Evolutionary conservation across 2,113 vertebrate genomes (phyloP).

Genomic region (Bambusicola thoracicus): DNA sequence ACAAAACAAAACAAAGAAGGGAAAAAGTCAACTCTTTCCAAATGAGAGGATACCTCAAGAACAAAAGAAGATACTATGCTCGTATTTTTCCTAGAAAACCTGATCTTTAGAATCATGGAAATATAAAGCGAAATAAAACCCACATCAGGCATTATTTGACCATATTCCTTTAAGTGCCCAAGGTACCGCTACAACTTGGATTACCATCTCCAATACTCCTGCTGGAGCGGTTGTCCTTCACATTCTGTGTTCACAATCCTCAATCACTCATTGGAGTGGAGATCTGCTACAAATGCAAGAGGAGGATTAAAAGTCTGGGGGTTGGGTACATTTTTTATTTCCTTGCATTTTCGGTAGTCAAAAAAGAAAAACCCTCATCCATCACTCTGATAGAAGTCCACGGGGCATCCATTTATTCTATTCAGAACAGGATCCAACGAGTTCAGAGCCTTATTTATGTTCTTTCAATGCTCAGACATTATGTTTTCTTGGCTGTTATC

Average conservation of each 20-base stretch:
- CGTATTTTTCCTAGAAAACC: background rate
- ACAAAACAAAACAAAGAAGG: background rate
- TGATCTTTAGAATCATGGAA: background rate
- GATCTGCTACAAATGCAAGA: background rate
- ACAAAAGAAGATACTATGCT: background rate
- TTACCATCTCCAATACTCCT: constrained; percentile 32
- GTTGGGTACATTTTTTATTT: constrained; percentile 51
- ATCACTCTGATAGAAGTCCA: constrained; percentile 62
- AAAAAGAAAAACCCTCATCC: constrained; percentile 58
- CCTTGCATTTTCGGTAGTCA: constrained; percentile 63
- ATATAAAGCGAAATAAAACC: background rate
- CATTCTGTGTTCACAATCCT: background rate
- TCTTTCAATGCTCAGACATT: constrained; percentile 10
- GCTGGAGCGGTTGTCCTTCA: background rate
- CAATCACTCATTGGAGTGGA: background rate
- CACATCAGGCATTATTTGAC: background rate
- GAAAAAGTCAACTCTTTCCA: background rate
- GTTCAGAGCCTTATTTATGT: constrained; percentile 59
- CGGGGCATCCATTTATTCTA: constrained; percentile 56
- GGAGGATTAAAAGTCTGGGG: constrained; percentile 15
- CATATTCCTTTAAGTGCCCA: background rate
- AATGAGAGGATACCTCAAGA: background rate
- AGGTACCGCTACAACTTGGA: background rate
- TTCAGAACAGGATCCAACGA: constrained; percentile 22
- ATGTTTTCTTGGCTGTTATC: constrained; percentile 43